A percentile compares a stretch with the other conserved stretches of the same genome.
These are phyloP conservation scores for Syrmaticus mikado DNA, from an alignment of 2,113 vertebrate genomes.

Conservation along the genomic window DNA sequence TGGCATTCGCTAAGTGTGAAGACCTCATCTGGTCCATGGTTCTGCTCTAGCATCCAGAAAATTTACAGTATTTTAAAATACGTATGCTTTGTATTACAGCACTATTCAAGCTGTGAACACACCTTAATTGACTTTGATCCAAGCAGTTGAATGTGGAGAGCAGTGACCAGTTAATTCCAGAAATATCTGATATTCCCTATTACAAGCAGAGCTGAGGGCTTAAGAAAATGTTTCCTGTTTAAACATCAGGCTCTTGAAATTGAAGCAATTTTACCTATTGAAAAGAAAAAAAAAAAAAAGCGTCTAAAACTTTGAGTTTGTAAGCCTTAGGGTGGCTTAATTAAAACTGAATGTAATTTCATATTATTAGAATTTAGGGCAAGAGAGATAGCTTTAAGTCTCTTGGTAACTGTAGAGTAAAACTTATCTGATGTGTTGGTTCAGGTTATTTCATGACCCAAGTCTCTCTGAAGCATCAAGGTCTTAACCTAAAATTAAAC, in stretches of 20 bases:
- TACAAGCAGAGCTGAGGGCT: neutral
- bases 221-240: slow-evolving; percentile 10
- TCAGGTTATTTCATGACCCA: neutral
- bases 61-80: slow-evolving; percentile 22
- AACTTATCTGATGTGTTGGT: neutral
- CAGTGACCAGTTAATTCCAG: neutral
- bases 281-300: neutral
- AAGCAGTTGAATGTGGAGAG: slow-evolving; percentile 5
- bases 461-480: neutral
- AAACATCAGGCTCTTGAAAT: slow-evolving; percentile 22
- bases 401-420: neutral
- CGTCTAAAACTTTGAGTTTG: slow-evolving; percentile 6
- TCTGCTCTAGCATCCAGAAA: slow-evolving; percentile 21
- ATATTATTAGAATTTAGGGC: slow-evolving; percentile 27
- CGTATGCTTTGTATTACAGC: neutral
- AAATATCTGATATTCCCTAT: neutral
- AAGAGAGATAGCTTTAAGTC: neutral
- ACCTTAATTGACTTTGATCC: slow-evolving; percentile 52
- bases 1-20: neutral
- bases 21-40: neutral
- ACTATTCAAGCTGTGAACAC: slow-evolving; percentile 12
- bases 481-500: neutral
- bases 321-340: slow-evolving; percentile 34
- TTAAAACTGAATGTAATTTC: slow-evolving; percentile 35
- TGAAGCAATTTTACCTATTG: slow-evolving; percentile 17